phyloP scores from a whole-genome alignment of 2,797 vertebrate species.

The Pygocentrus nattereri region DNA sequence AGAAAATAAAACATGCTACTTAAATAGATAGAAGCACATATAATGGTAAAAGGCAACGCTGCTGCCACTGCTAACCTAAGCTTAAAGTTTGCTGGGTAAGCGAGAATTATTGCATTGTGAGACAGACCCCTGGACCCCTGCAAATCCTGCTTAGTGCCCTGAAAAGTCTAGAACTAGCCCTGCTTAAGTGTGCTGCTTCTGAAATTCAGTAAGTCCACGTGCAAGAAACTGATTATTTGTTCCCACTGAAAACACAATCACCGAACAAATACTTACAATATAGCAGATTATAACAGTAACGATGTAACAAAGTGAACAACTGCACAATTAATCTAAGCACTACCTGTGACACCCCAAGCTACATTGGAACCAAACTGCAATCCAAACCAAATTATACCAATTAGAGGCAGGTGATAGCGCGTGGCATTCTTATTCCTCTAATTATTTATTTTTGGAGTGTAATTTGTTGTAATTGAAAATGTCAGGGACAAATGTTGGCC shows the following conservation, averaged over 20 bases:
- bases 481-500: conserved; percentile 69
- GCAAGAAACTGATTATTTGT: conserved; percentile 6
- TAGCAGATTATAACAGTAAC: not conserved
- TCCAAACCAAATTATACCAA: conserved; percentile 70
- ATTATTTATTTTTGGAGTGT: conserved; percentile 71
- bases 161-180: too few species aligned
- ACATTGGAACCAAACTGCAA: conserved; percentile 52
- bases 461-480: conserved; percentile 74
- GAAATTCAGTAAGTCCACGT: too few species aligned
- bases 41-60: too few species aligned
- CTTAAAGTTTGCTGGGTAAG: too few species aligned
- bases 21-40: too few species aligned
- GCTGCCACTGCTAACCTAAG: too few species aligned
- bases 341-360: conserved; percentile 66
- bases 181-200: too few species aligned
- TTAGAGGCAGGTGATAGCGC: conserved; percentile 65
- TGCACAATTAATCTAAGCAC: conserved; percentile 69
- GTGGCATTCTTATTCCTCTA: conserved; percentile 60
- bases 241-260: conserved; percentile 12
- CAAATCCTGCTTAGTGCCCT: too few species aligned
- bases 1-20: too few species aligned
- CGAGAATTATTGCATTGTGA: too few species aligned
- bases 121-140: too few species aligned
- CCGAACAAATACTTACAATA: conserved; percentile 17
- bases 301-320: conserved; percentile 61